Percentiles rank a stretch among this genome's conserved stretches.
These are phyloP conservation scores for Drosophila nebulosa DNA, from an alignment of 1,140 invertebrate genomes.

Conservation along the genomic window DNA sequence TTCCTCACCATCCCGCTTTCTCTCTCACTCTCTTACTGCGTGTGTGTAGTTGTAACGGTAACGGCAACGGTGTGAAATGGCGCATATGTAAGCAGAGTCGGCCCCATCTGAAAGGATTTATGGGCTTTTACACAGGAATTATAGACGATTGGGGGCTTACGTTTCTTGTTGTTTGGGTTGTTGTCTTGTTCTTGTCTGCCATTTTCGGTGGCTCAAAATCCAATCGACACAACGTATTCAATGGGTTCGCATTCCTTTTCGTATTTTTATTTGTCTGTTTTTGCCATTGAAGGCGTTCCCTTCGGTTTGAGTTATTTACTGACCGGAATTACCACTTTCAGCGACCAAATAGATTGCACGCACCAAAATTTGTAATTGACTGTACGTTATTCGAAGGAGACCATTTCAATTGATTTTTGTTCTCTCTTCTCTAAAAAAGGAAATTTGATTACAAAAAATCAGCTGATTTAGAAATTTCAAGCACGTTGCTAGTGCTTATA, in stretches of 20 bases:
- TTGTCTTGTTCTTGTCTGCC: constrained; percentile 20
- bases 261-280: not conserved
- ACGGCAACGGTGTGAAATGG: constrained; percentile 77
- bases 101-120: constrained; percentile 52
- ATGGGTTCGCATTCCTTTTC: not conserved
- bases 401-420: not conserved
- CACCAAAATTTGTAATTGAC: constrained; percentile 12
- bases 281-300: constrained; percentile 27
- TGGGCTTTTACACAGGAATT: constrained; percentile 74
- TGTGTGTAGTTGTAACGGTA: constrained; percentile 17
- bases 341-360: constrained; percentile 73
- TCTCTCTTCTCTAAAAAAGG: not conserved
- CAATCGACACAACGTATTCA: constrained; percentile 47
- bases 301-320: constrained; percentile 61
- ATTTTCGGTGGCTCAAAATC: constrained; percentile 64
- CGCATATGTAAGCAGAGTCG: constrained; percentile 68
- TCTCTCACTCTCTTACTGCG: not conserved
- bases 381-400: not conserved
- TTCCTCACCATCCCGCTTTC: too few relatives aligned
- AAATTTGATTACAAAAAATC: too few relatives aligned
- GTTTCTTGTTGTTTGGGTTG: constrained; percentile 40
- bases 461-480: too few relatives aligned
- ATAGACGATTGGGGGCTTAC: constrained; percentile 66
- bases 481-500: too few relatives aligned
- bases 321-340: constrained; percentile 79